Base-by-base conservation (phyloP, 1,140 invertebrate species). In the Lithobius niger region DNA sequence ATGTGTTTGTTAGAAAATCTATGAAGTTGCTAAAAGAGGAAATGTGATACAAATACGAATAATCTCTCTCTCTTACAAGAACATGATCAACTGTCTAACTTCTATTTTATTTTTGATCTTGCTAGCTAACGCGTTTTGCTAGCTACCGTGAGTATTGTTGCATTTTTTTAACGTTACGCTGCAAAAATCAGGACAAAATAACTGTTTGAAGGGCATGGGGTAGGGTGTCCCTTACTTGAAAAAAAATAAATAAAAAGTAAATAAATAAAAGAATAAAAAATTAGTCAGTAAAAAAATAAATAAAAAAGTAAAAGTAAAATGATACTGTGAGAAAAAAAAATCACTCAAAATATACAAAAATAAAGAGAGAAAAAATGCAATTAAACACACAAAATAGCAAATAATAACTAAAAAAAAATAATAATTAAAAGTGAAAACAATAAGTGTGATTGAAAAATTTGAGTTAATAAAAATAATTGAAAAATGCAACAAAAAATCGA, bases 381-480 rank as follows among this genome's bases (percentile, higher is more conserved):
- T 10, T 10, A 36, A 36, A 36, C 6, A 36, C 6, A 36, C 6
- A 36, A 36, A 36, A 36, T 10, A 36, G n/a, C n/a, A n/a, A n/a
- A n/a, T n/a, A n/a, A n/a, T n/a, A n/a, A n/a, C n/a, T n/a, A n/a
- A 10, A 36, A n/a, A 36, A 36, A 36, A 36, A 36, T 10, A 36
- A 10, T 36, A 6, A n/a, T 6, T 36, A n/a, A 36, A 36, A 36
- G n/a, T 10, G n/a, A 36, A 36, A 36, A 10, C 6, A 36, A 36
- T 10, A 36, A 36, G n/a, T 10, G n/a, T 10, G n/a, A 36, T 10
- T 36, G n/a, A 36, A 57, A 55, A 55, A 55, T 57, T 55, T 45
- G 48, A 18, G 4, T 6, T 28, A 55, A 49, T 57, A 21, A 57
- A 59, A 57, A 51, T 44, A 56, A 60, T 58, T 48, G 42, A 61